Conservation (phyloP, 2,797 vertebrate genomes). For the Peromyscus aztecus region DNA sequence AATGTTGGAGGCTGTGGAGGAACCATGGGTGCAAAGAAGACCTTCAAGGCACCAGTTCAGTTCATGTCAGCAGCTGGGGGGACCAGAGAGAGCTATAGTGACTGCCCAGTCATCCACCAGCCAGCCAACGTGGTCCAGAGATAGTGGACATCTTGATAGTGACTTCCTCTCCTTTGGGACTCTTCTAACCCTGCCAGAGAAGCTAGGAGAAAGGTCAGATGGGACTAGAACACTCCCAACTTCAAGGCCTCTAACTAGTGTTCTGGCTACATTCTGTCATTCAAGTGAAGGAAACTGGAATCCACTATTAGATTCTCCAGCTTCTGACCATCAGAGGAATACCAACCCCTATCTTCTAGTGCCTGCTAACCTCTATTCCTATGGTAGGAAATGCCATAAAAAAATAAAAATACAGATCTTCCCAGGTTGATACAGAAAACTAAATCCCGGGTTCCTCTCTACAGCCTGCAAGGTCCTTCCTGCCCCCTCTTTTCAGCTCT, state of each 20-base stretch:
- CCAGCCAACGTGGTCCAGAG: rapidly evolving
- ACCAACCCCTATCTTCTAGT: neutral
- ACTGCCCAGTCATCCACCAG: neutral
- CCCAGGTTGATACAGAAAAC: neutral
- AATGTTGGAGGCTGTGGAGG: neutral
- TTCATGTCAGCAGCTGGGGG: neutral
- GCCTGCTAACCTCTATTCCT: neutral
- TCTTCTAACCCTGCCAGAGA: neutral
- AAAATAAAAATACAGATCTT: neutral
- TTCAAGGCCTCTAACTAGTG: neutral
- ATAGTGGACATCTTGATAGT: neutral
- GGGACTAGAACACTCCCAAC: neutral
- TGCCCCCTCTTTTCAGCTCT: neutral
- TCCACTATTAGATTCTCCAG: neutral
- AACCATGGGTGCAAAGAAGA: neutral
- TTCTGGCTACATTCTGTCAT: neutral
- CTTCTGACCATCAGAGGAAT: neutral
- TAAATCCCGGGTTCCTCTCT: neutral
- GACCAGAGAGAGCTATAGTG: neutral
- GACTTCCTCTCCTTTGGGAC: neutral
- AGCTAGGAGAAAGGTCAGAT: neutral
- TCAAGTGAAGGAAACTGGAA: neutral
- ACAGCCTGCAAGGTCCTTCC: neutral
- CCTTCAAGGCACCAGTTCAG: neutral
- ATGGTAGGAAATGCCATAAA: neutral